These are phyloP conservation scores for Grus americana DNA, from an alignment of 2,113 vertebrate species.

Conservation along the genomic window DNA sequence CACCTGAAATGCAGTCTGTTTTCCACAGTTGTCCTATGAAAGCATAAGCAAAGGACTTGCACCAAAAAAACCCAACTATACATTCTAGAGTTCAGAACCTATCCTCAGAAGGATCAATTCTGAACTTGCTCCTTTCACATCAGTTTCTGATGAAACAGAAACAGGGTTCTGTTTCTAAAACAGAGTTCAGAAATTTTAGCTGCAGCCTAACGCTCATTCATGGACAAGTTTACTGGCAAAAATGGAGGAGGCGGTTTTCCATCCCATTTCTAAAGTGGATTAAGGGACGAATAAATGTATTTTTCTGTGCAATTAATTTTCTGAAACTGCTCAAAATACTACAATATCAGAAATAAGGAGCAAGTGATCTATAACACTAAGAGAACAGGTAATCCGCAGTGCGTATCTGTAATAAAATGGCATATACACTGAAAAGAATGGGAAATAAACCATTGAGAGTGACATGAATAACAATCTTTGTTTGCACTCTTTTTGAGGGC, in stretches of 20 bases:
- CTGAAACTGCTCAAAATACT: neutral
- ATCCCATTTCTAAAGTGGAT: neutral
- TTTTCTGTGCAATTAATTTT: neutral
- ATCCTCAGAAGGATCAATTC: neutral
- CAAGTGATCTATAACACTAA: neutral
- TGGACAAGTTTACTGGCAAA: neutral
- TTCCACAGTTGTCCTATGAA: neutral
- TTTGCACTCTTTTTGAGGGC: fast-evolving
- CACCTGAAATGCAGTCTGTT: neutral
- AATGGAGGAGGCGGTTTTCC: neutral
- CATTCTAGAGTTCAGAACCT: neutral
- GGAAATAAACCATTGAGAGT: neutral
- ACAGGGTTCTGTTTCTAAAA: neutral
- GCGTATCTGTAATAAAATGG: neutral
- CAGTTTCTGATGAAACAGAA: neutral
- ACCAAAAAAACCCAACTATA: neutral
- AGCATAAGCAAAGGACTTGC: neutral
- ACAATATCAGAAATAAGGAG: neutral
- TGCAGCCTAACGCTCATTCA: neutral
- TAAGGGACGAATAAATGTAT: neutral
- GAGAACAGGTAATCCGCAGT: neutral
- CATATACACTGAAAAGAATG: neutral
- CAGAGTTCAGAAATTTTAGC: neutral
- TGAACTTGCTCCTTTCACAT: neutral
- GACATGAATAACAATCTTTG: neutral